Percentiles rank a stretch among this genome's conserved stretches.
phyloP scores from a whole-genome alignment of 1,140 invertebrate species.

The Argopecten irradians region DNA sequence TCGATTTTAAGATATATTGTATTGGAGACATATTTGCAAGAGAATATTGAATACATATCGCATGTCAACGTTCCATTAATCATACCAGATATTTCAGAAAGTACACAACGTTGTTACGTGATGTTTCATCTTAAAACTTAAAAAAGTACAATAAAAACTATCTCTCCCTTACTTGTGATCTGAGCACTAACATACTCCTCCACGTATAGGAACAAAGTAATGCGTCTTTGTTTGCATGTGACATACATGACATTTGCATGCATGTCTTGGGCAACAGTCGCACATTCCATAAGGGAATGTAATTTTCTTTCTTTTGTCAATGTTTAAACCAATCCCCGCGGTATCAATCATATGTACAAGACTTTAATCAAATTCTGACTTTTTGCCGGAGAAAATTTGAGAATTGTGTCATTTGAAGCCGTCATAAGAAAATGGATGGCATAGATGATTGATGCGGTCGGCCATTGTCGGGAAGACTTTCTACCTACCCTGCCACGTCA shows the following conservation, averaged over 20 bases:
- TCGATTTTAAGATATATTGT: not conserved
- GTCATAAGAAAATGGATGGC: constrained; percentile 21
- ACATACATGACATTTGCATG: constrained; percentile 21
- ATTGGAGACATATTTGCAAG: not conserved
- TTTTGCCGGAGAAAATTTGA: constrained; percentile 7
- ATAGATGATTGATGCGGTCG: not conserved
- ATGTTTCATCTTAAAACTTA: not conserved
- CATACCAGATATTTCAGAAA: not conserved
- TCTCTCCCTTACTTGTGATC: not conserved
- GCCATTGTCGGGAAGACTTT: not conserved
- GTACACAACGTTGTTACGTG: not conserved
- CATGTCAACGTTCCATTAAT: not conserved
- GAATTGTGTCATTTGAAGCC: constrained; percentile 21
- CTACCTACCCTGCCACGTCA: constrained; percentile 4
- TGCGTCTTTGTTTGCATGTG: not conserved
- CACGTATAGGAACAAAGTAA: not conserved
- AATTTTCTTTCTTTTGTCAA: constrained; percentile 18
- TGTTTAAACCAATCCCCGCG: constrained; percentile 14
- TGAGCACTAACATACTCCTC: not conserved
- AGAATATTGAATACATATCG: not conserved
- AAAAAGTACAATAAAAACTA: not conserved
- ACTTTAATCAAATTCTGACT: constrained; percentile 22
- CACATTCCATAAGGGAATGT: constrained; percentile 7
- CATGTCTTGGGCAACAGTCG: not conserved
- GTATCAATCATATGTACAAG: constrained; percentile 17